Base-by-base conservation (phyloP, 2,888 invertebrate species). In the Eristalinus aeneus region DNA sequence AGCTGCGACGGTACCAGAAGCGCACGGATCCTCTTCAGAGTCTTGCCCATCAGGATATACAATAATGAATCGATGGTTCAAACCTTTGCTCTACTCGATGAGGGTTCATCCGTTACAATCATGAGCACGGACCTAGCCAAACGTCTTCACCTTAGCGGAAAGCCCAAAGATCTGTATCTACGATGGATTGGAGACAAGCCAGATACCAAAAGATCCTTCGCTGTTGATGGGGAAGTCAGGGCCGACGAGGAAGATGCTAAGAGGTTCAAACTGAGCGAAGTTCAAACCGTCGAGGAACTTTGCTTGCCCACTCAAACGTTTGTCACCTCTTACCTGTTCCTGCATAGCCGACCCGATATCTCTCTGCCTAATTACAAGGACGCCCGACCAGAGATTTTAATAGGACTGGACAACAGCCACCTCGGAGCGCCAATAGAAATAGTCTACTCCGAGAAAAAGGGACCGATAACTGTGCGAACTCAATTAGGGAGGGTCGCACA, bases 401-500 rank as follows among this genome's bases (percentile, higher is more conserved):
- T 87, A 20, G 82, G 82, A 10, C 31, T 81, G 31, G 81, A 86
- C 56, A 73, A 73, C 27, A 10, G 73, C 11, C 64, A 36, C 16
- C 64, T 73, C 12, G 54, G 34, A 23, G 63, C 54, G 10, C 23
- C 71, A 10, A 32, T 73, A 3, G 34, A 36, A n/a, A 12, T 36
- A 20, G 12, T 68, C n/a, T 20, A 56, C 20, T 36, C 56, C n/a
- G 1, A 22, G 31, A 10, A 32, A 10, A 68, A 69, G 9, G 69
- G 79, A n/a, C n/a, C n/a, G n/a, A n/a, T n/a, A n/a, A n/a, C n/a
- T n/a, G n/a, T n/a, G n/a, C n/a, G n/a, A n/a, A n/a, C n/a, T n/a
- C n/a, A n/a, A n/a, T n/a, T n/a, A n/a, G n/a, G n/a, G n/a, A n/a
- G n/a, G n/a, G n/a, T n/a, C n/a, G n/a, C n/a, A n/a, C n/a, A n/a